Conservation (phyloP, 2,888 invertebrate genomes). For the Helobdella robusta region DNA sequence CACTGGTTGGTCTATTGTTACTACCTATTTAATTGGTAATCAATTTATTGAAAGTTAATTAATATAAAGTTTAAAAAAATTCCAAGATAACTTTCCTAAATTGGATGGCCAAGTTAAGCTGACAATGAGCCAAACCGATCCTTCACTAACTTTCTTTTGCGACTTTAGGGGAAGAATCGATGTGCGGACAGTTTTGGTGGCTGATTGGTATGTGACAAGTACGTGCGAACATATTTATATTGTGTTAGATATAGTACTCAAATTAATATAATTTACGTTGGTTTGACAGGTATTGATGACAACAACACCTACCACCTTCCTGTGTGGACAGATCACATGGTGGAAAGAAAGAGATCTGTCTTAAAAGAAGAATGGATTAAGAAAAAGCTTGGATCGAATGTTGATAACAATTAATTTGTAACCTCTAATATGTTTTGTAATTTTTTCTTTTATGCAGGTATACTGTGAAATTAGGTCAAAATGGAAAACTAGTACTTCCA, state of each 20-base stretch:
- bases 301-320: slow-evolving; percentile 19
- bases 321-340: slow-evolving; percentile 29
- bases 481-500: slow-evolving; percentile 28
- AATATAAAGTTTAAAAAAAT: background rate
- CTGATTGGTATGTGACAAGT: slow-evolving; percentile 34
- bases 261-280: background rate
- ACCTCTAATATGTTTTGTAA: background rate
- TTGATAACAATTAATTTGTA: slow-evolving; percentile 9
- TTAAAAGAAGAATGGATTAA: slow-evolving; percentile 30
- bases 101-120: slow-evolving; percentile 26
- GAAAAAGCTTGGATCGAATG: slow-evolving; percentile 33
- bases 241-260: background rate
- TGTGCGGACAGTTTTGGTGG: slow-evolving; percentile 23
- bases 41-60: background rate
- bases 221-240: background rate
- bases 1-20: slow-evolving; percentile 26
- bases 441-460: slow-evolving; percentile 24
- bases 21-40: background rate
- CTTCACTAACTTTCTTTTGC: slow-evolving; percentile 30
- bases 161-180: slow-evolving; percentile 30
- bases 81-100: slow-evolving; percentile 31
- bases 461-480: slow-evolving; percentile 30
- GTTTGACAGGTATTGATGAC: background rate
- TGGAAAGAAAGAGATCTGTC: slow-evolving; percentile 29
- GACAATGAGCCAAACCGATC: slow-evolving; percentile 22